A percentile compares a stretch with the other conserved stretches of the same genome.
phyloP scores from a whole-genome alignment of 2,797 vertebrate genomes.

The Anableps anableps region DNA sequence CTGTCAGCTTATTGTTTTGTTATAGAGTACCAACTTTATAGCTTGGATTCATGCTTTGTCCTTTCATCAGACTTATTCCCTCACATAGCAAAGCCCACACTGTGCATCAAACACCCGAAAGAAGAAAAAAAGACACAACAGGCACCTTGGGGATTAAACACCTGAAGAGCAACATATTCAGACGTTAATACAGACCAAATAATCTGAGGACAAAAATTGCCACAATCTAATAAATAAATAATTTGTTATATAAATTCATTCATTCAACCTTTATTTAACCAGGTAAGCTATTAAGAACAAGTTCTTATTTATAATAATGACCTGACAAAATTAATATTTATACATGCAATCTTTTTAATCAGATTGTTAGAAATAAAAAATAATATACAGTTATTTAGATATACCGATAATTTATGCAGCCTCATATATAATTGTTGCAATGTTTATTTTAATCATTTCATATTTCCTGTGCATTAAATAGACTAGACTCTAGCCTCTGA shows the following conservation, averaged over 20 bases:
- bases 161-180: neutral
- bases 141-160: slow-evolving; percentile 1
- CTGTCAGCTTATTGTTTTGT: slow-evolving; percentile 8
- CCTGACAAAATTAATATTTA: no score
- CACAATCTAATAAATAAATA: neutral
- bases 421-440: neutral
- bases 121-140: neutral
- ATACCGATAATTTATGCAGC: neutral
- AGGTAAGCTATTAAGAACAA: no score
- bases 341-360: neutral
- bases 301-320: no score
- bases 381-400: neutral
- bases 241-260: neutral
- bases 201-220: neutral
- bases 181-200: neutral
- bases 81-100: neutral
- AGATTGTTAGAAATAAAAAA: neutral
- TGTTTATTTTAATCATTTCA: neutral
- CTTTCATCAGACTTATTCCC: neutral
- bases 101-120: neutral
- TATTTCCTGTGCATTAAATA: neutral
- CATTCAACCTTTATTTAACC: no score
- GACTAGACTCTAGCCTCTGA: neutral
- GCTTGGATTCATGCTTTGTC: neutral
- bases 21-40: neutral